phyloP scores from a whole-genome alignment of 2,888 invertebrate species.

The Opisthograptis luteolata region DNA sequence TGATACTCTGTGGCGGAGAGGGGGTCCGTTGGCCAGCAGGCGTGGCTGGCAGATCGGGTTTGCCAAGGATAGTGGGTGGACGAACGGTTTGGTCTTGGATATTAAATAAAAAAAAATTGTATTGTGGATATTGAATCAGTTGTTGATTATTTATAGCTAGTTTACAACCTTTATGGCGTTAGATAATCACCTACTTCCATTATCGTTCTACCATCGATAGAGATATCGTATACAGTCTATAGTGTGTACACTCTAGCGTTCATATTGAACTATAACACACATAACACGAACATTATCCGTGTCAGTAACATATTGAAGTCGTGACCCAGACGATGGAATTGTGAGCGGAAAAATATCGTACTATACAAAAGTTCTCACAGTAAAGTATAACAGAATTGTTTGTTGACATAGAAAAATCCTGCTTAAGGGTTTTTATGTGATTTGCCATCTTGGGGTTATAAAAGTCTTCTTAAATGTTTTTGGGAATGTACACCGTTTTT shows the following conservation, averaged over 20 bases:
- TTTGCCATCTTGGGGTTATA: not conserved
- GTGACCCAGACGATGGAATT: constrained; percentile 1
- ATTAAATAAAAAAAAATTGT: no score
- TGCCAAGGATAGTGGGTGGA: no score
- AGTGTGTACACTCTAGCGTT: no score
- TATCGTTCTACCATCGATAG: constrained; percentile 1
- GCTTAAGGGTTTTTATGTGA: not conserved
- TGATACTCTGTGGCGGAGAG: no score
- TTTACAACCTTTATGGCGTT: not conserved
- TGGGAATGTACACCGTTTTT: no score
- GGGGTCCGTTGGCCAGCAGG: no score
- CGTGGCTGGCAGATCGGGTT: no score
- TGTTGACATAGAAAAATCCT: not conserved
- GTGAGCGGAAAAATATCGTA: constrained; percentile 5
- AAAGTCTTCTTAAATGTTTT: no score
- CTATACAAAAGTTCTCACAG: not conserved
- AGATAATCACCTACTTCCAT: not conserved
- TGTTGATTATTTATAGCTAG: no score
- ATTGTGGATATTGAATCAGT: no score
- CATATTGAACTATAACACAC: constrained; percentile 11
- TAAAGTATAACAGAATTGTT: not conserved
- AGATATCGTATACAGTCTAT: constrained; percentile 7
- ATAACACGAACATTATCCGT: constrained; percentile 11
- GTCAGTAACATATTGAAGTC: constrained; percentile 22
- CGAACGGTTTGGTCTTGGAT: no score